A percentile compares a stretch with the other conserved stretches of the same genome.
Evolutionary conservation across 2,797 vertebrate species (phyloP).

Genomic region (Neosilurus mollespiculum): DNA sequence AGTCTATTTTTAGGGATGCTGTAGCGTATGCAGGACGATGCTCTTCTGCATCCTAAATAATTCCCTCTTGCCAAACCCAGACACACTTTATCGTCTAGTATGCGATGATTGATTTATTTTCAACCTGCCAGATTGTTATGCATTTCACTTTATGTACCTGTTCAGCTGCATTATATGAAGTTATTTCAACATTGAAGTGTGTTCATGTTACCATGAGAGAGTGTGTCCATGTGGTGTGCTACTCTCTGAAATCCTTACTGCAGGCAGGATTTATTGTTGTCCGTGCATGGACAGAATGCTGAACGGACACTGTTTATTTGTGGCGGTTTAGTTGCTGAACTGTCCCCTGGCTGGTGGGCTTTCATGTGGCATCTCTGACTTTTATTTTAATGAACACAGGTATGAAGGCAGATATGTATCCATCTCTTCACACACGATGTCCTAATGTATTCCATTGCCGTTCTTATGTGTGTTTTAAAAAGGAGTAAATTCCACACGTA

Average conservation of each 20-base stretch:
- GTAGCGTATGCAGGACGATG: conserved; percentile 18
- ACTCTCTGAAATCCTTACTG: neutral
- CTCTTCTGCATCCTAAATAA: conserved; percentile 4
- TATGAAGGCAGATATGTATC: neutral
- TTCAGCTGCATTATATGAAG: no score
- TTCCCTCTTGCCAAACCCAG: neutral
- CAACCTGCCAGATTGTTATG: neutral
- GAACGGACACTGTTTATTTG: neutral
- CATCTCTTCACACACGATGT: neutral
- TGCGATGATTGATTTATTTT: neutral
- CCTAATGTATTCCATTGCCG: neutral
- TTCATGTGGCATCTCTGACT: neutral
- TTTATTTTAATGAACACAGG: neutral
- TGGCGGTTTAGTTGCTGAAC: neutral
- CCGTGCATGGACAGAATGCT: neutral
- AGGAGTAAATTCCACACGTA: no score
- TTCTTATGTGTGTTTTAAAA: no score
- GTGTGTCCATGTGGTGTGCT: neutral
- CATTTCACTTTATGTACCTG: no score
- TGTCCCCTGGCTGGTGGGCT: neutral
- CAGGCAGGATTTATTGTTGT: neutral
- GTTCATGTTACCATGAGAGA: neutral
- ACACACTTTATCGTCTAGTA: neutral
- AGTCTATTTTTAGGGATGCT: conserved; percentile 26
- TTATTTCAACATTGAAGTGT: neutral